phyloP scores from a whole-genome alignment of 37 sponge, comb jelly and placozoan genomes.

The Haliclona indistincta region DNA sequence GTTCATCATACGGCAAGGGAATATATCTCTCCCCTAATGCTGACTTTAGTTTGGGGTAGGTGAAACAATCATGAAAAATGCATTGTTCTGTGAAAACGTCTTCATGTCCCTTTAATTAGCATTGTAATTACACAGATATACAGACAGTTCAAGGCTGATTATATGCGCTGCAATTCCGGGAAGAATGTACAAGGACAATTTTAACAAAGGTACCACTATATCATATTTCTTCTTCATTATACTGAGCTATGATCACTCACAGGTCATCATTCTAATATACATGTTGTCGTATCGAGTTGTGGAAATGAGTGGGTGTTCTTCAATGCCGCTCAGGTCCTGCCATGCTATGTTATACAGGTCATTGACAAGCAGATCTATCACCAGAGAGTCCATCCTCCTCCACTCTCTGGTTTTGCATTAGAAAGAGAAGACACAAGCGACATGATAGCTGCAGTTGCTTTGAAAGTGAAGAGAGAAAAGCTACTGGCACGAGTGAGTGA shows the following conservation, averaged over 20 bases:
- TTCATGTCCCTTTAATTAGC: background rate
- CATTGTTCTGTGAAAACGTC: background rate
- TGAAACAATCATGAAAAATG: background rate
- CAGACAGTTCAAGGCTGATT: constrained; percentile 29
- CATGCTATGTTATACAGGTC: constrained; percentile 52
- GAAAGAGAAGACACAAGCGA: background rate
- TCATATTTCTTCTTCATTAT: background rate
- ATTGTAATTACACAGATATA: constrained; percentile 14
- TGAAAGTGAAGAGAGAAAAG: constrained; percentile 21
- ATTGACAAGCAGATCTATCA: background rate
- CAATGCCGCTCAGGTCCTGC: constrained; percentile 62
- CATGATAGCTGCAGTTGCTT: background rate
- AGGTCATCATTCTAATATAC: constrained; percentile 9
- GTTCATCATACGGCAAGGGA: constrained; percentile 45
- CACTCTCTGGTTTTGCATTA: background rate
- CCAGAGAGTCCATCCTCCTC: constrained; percentile 15
- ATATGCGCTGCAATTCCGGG: constrained; percentile 53
- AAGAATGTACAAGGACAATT: constrained; percentile 12
- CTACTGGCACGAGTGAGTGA: constrained; percentile 46
- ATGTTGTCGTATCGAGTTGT: constrained; percentile 18
- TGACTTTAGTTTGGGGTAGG: constrained; percentile 43
- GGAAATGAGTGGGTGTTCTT: constrained; percentile 54
- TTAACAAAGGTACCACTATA: background rate
- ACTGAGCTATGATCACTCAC: background rate
- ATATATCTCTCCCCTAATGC: constrained; percentile 51